Conservation (phyloP, 1,140 invertebrate genomes). For the Lepidurus apus region DNA sequence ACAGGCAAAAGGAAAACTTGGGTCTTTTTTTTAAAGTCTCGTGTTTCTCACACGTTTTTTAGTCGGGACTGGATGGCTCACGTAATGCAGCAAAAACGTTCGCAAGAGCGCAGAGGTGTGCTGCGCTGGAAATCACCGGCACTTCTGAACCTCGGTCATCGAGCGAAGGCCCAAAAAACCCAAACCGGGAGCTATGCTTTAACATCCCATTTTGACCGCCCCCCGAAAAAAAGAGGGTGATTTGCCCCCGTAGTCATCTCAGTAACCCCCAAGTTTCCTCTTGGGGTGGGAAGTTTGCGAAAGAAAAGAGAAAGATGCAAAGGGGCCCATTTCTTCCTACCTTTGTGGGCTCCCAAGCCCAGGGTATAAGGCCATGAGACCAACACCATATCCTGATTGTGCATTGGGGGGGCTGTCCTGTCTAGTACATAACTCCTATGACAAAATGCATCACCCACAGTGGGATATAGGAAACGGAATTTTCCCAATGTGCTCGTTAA, state of each 20-base stretch:
- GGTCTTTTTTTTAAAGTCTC: neutral
- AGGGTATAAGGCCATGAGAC: constrained; percentile 10
- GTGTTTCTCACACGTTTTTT: neutral
- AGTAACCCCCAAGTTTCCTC: neutral
- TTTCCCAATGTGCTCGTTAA: constrained; percentile 21
- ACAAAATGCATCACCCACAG: constrained; percentile 8
- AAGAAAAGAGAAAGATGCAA: constrained; percentile 15
- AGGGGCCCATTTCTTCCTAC: constrained; percentile 11
- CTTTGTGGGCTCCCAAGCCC: neutral
- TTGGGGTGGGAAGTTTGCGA: constrained; percentile 20
- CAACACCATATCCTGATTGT: neutral
- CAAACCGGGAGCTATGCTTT: constrained; percentile 17
- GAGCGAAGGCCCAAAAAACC: constrained; percentile 7
- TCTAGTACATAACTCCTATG: constrained; percentile 19
- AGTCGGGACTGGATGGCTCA: neutral
- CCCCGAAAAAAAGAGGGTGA: constrained; percentile 13
- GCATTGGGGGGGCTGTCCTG: neutral
- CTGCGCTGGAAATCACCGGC: neutral
- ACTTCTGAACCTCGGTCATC: constrained; percentile 12
- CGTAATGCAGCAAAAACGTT: neutral
- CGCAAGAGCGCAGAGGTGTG: neutral
- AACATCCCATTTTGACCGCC: neutral
- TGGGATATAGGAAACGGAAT: constrained; percentile 7
- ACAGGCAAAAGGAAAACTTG: neutral
- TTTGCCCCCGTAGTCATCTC: constrained; percentile 17